phyloP scores from a whole-genome alignment of 1,140 invertebrate species.

The Andrena cerasifolii region DNA sequence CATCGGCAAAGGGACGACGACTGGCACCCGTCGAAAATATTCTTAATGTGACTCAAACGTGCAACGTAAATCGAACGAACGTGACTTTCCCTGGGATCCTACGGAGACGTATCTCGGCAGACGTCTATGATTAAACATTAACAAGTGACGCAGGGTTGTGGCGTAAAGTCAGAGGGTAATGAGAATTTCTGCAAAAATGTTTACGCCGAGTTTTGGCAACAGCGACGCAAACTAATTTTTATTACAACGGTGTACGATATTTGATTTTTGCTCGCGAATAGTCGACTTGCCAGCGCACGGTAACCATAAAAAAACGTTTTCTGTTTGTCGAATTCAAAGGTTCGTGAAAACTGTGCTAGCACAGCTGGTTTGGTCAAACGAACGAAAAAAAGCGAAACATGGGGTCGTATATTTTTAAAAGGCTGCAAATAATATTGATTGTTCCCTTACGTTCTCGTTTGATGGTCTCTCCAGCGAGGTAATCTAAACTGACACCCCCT shows the following conservation, averaged over 20 bases:
- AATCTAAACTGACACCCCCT: too few relatives aligned
- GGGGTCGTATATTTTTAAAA: background rate
- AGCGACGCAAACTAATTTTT: too few relatives aligned
- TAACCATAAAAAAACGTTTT: background rate
- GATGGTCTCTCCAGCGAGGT: background rate
- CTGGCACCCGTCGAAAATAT: constrained; percentile 8
- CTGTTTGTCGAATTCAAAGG: background rate
- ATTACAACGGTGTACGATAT: background rate
- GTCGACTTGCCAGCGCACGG: background rate
- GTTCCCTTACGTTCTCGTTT: background rate
- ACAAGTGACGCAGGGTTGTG: too few relatives aligned
- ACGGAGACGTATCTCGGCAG: background rate
- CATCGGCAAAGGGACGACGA: background rate
- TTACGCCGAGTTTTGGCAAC: too few relatives aligned
- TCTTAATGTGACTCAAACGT: background rate
- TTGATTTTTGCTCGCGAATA: background rate
- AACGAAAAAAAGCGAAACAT: background rate
- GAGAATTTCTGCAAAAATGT: too few relatives aligned
- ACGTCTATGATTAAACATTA: background rate
- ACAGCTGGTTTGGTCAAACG: background rate
- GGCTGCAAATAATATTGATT: background rate
- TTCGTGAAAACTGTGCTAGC: background rate
- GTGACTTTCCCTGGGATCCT: background rate
- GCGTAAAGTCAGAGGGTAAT: too few relatives aligned
- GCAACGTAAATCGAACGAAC: background rate